Conservation (phyloP, 2,113 vertebrate genomes). For the Myanophis thanlyinensis region DNA sequence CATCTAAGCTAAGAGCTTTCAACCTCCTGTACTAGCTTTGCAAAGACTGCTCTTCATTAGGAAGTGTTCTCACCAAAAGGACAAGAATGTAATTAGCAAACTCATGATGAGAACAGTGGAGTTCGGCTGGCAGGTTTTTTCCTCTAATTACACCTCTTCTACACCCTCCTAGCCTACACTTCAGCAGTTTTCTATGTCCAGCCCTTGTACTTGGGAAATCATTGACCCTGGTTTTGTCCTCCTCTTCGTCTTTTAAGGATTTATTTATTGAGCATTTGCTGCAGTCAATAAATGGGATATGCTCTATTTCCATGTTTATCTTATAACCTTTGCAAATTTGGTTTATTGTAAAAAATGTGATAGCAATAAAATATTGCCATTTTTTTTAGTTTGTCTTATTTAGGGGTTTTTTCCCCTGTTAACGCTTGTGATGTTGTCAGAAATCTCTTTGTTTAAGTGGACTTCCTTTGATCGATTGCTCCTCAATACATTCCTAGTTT, state of each 20-base stretch:
- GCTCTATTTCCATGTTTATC: not conserved
- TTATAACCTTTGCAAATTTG: not conserved
- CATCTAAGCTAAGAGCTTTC: constrained; percentile 19
- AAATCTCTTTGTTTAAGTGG: not conserved
- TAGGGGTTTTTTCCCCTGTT: not conserved
- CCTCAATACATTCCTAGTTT: not conserved
- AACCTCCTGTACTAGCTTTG: constrained; percentile 8
- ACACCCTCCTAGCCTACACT: not conserved
- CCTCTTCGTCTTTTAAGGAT: not conserved
- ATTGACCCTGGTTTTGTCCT: not conserved
- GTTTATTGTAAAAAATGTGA: not conserved
- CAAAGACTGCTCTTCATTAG: not conserved
- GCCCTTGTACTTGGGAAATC: not conserved
- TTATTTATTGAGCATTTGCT: not conserved
- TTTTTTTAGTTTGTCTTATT: not conserved
- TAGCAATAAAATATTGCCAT: not conserved
- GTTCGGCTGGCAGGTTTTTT: not conserved
- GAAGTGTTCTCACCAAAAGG: constrained; percentile 10
- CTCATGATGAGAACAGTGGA: not conserved
- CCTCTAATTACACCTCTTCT: not conserved
- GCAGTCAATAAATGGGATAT: not conserved
- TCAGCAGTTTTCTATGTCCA: not conserved
- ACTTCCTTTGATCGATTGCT: not conserved
- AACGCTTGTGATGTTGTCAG: not conserved
- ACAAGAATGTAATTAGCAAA: not conserved